These are phyloP conservation scores for Corythornis madagascariensis DNA, from an alignment of 2,113 vertebrate species.

Conservation along the genomic window DNA sequence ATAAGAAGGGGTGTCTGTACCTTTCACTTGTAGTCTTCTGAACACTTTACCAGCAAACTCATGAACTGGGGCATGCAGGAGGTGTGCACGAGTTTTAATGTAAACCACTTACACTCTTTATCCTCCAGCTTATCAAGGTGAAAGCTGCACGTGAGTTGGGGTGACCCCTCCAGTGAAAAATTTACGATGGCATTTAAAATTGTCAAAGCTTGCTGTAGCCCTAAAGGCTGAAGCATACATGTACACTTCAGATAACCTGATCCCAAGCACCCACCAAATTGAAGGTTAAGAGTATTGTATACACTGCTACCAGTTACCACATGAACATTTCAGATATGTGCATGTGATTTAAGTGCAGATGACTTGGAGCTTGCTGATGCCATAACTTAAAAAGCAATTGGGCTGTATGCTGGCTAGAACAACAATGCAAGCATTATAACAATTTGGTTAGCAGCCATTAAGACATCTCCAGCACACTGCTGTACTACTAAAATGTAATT, in stretches of 20 bases:
- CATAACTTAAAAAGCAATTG: slow-evolving; percentile 63
- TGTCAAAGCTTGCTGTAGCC: slow-evolving; percentile 7
- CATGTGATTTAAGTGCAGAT: slow-evolving; percentile 56
- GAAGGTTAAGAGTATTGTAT: slow-evolving; percentile 56
- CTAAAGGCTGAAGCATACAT: neutral
- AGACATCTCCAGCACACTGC: slow-evolving; percentile 57
- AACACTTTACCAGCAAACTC: neutral
- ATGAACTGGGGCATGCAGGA: neutral
- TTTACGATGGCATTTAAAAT: slow-evolving; percentile 46
- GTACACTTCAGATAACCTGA: slow-evolving; percentile 56
- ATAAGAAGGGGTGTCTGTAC: neutral
- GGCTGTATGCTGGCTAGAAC: slow-evolving; percentile 1
- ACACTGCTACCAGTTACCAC: slow-evolving; percentile 67
- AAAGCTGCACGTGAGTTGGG: neutral
- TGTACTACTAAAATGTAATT: slow-evolving; percentile 57
- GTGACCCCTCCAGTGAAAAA: neutral
- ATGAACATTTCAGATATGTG: slow-evolving; percentile 49
- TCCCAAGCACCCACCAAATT: slow-evolving; percentile 41
- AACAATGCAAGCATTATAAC: slow-evolving; percentile 67
- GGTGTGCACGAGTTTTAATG: neutral
- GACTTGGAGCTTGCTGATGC: slow-evolving; percentile 35
- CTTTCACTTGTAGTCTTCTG: neutral
- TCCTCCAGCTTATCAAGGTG: neutral
- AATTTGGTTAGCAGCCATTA: slow-evolving; percentile 41
- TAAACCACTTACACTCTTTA: neutral